Conservation (phyloP, 2,113 vertebrate species). For the Epinephelus moara region DNA sequence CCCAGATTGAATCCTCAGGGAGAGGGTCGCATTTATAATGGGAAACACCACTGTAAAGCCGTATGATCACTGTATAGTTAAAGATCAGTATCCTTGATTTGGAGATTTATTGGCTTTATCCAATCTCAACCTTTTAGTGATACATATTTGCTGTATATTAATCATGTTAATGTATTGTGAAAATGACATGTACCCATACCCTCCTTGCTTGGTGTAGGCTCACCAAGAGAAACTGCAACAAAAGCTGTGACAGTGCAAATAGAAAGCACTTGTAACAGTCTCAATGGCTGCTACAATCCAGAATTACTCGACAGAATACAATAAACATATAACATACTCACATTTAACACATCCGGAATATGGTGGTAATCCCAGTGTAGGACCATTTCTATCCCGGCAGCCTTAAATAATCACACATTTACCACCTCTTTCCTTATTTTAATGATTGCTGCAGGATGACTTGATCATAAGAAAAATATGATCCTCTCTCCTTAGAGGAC, state of each 20-base stretch:
- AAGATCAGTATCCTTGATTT: background rate
- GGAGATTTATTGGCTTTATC: constrained; percentile 7
- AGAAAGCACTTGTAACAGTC: background rate
- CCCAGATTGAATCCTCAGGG: background rate
- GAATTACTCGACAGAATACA: no score
- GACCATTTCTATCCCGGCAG: background rate
- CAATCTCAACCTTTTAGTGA: background rate
- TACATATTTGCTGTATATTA: background rate
- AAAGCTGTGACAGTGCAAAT: background rate
- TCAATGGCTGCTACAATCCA: no score
- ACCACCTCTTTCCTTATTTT: background rate
- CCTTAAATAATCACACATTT: background rate
- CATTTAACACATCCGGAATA: background rate
- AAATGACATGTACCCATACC: background rate
- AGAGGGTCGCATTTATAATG: background rate
- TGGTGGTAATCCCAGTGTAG: background rate
- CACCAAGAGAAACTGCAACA: background rate
- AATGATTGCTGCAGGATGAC: background rate
- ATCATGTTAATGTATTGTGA: background rate
- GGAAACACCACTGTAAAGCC: background rate
- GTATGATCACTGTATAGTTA: background rate
- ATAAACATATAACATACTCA: background rate
- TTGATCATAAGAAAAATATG: background rate
- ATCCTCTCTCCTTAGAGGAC: background rate
- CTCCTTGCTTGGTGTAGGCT: no score